Conservation (phyloP, 1,140 invertebrate genomes). For the Octopus bimaculoides region DNA sequence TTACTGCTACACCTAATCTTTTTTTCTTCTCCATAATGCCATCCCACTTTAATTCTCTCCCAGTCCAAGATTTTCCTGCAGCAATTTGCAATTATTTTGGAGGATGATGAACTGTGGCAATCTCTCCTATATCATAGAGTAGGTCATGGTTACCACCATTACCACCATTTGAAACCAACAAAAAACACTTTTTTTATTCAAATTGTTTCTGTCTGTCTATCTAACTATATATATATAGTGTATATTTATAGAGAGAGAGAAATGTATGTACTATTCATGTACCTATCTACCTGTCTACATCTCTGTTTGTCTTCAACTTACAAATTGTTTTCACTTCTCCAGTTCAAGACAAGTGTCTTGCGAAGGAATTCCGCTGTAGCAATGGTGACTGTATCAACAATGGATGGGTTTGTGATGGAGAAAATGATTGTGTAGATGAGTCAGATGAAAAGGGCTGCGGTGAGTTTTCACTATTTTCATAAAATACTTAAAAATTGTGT, state of each 20-base stretch:
- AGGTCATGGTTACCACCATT: not conserved
- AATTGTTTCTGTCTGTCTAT: not conserved
- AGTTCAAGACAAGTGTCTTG: slow-evolving; percentile 68
- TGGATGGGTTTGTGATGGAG: slow-evolving; percentile 87
- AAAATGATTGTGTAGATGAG: slow-evolving; percentile 82
- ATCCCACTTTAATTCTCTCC: too few relatives aligned
- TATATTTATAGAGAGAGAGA: not conserved
- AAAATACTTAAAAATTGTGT: not conserved
- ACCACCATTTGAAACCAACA: not conserved
- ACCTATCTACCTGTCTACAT: not conserved
- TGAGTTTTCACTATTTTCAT: not conserved
- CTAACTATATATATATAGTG: not conserved
- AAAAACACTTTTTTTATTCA: not conserved
- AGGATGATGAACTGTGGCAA: not conserved
- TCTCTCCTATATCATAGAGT: not conserved
- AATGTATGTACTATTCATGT: not conserved
- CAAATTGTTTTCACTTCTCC: not conserved
- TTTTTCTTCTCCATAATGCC: too few relatives aligned
- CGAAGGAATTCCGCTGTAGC: slow-evolving; percentile 89
- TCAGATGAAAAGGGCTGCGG: slow-evolving; percentile 69
- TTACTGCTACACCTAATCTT: too few relatives aligned
- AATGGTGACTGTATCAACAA: slow-evolving; percentile 90
- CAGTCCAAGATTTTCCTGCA: not conserved
- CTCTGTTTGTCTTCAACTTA: not conserved
- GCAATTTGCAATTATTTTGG: not conserved